Base-by-base conservation (phyloP, 2,797 vertebrate genomes). In the Mycteria americana region DNA sequence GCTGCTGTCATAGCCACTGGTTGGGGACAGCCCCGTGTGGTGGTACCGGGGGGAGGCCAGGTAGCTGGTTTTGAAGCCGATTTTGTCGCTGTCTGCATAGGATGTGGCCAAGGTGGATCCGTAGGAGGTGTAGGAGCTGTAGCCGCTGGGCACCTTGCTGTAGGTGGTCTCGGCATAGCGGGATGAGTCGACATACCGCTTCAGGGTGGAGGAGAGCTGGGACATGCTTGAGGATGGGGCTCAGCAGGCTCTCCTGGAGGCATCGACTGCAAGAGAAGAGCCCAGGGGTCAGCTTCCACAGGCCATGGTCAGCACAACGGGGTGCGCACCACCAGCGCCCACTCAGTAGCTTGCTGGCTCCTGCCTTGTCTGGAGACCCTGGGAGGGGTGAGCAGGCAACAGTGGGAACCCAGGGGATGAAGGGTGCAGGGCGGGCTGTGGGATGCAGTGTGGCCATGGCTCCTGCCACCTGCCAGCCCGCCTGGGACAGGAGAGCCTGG, bases 131-230 rank as follows among this genome's bases (percentile, higher is more conserved):
- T 99, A 99, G 85, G 98, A 98, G 97, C 98, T 98, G 98, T 99
- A 99, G 97, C 98, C 97, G 45, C 98, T 10, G 62, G 97, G 78
- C 31, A 19, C 86, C 87, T 96, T 99, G 98, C 98, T 98, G 95
- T 99, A 99, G 96, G 99, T 98, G 93, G 98, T 95, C 97, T 99
- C 99, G 21, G 98, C 89, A 51, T 98, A 98, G 97, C 95, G 98
- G 86, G 98, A 94, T 0, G 98, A 96, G 68, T 98, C 98, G 6
- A 97, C 95, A 51, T 99, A 99, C 62, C 99, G 99, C 98, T 99
- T 99, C 98, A 99, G 98, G 68, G 99, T 99, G 97, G 99, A 99
- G 96, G 99, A 99, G 91, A 99, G 98, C 85, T 99, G 99, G 97
- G 99, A 99, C 99, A 99, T 99, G 97, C 96, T 99, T 98, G 98